Evolutionary conservation across 1,140 invertebrate genomes (phyloP).

Genomic region (Acromyrmex heyeri): DNA sequence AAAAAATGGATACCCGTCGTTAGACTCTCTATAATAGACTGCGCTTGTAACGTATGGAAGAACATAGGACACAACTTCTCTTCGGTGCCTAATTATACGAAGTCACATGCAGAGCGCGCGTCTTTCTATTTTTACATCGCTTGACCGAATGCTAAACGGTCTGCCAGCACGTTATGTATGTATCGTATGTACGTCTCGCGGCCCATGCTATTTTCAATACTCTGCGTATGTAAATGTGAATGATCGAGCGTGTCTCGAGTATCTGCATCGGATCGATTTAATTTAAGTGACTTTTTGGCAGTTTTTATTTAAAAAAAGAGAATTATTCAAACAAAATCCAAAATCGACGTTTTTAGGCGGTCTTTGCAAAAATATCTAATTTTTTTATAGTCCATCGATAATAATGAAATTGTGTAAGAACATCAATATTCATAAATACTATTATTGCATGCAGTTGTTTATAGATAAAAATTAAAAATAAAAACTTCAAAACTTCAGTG

Average conservation of each 20-base stretch:
- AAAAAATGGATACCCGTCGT: conserved; percentile 49
- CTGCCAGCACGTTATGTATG: conserved; percentile 71
- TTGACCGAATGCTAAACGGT: conserved; percentile 82
- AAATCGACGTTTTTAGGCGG: no score
- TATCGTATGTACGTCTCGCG: conserved; percentile 26
- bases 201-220: conserved; percentile 72
- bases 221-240: neutral
- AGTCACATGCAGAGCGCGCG: conserved; percentile 85
- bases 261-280: neutral
- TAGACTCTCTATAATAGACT: conserved; percentile 61
- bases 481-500: no score
- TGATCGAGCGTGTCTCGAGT: neutral
- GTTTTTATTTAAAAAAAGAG: neutral
- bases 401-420: no score
- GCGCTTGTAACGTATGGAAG: conserved; percentile 75
- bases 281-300: neutral
- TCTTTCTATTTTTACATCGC: conserved; percentile 84
- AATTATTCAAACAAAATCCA: no score
- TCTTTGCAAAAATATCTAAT: no score
- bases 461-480: no score
- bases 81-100: conserved; percentile 85
- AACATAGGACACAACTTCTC: conserved; percentile 69
- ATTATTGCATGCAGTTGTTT: no score
- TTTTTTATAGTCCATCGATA: no score
- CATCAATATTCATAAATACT: no score